These are phyloP conservation scores for Macquaria ambigua DNA, from an alignment of 2,113 vertebrate species.

Conservation along the genomic window DNA sequence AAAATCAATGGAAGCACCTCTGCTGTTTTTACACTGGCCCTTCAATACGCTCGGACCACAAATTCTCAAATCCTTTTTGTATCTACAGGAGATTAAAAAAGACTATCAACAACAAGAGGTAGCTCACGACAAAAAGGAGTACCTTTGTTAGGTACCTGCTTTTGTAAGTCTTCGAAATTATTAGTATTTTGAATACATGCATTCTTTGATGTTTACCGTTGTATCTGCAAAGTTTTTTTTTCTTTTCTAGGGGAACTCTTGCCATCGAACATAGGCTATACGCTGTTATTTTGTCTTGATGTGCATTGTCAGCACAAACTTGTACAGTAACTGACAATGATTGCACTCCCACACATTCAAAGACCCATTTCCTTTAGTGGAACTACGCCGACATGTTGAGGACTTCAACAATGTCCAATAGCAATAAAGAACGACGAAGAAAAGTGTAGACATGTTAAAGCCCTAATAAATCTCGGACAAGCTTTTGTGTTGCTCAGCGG, in stretches of 20 bases:
- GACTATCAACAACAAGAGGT: conserved; percentile 62
- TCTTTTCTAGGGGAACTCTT: conserved; percentile 49
- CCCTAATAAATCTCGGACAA: conserved; percentile 15
- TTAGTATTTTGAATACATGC: conserved; percentile 66
- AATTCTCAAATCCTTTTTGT: conserved; percentile 54
- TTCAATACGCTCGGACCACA: conserved; percentile 51
- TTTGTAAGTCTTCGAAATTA: conserved; percentile 70
- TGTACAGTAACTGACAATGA: conserved; percentile 71
- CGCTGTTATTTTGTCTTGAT: conserved; percentile 50
- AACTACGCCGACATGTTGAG: conserved; percentile 38
- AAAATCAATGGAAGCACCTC: conserved; percentile 69
- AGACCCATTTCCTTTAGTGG: conserved; percentile 43
- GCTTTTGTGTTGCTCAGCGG: conserved; percentile 17
- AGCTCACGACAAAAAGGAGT: conserved; percentile 67
- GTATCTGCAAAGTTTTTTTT: conserved; percentile 40
- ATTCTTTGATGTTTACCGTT: conserved; percentile 68
- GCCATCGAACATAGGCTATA: conserved; percentile 33
- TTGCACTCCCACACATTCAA: conserved; percentile 60
- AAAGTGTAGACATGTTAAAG: conserved; percentile 31
- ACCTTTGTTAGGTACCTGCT: conserved; percentile 80
- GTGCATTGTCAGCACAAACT: conserved; percentile 72
- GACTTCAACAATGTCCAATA: conserved; percentile 32
- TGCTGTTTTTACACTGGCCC: conserved; percentile 62
- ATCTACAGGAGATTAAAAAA: conserved; percentile 60
- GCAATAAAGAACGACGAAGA: background rate